phyloP scores from a whole-genome alignment of 2,113 vertebrate species.

The Myrmophylax atrothorax region DNA sequence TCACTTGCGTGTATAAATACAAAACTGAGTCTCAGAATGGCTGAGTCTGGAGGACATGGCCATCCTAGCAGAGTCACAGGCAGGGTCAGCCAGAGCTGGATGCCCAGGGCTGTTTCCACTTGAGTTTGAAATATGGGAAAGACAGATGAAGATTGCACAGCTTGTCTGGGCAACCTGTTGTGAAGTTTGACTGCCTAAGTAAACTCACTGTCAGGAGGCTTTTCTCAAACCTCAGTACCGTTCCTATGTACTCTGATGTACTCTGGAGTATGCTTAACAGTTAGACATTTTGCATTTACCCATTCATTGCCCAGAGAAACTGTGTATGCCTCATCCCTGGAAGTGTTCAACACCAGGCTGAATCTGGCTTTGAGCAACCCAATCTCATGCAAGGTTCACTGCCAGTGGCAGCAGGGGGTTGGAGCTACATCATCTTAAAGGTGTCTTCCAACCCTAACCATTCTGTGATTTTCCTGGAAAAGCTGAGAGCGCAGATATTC shows the following conservation, averaged over 20 bases:
- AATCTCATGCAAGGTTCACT: background rate
- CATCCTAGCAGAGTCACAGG: background rate
- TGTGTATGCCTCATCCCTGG: background rate
- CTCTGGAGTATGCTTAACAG: background rate
- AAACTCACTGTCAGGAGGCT: background rate
- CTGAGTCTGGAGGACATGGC: background rate
- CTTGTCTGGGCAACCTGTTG: background rate
- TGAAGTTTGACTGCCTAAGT: background rate
- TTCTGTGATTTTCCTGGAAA: background rate
- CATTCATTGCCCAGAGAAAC: background rate
- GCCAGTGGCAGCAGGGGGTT: background rate
- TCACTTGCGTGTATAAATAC: accelerated
- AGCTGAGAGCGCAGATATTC: background rate
- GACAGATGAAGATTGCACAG: background rate
- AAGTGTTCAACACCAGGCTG: background rate
- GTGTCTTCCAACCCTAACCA: background rate
- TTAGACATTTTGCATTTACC: background rate
- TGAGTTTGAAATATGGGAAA: background rate
- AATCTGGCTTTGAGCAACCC: background rate
- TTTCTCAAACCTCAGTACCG: background rate
- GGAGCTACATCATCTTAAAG: background rate
- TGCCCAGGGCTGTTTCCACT: accelerated
- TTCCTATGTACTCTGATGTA: background rate
- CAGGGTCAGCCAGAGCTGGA: background rate
- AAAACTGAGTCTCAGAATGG: background rate